Conservation (phyloP, 64 coral and sea anemone species). For the Pocillopora damicornis region DNA sequence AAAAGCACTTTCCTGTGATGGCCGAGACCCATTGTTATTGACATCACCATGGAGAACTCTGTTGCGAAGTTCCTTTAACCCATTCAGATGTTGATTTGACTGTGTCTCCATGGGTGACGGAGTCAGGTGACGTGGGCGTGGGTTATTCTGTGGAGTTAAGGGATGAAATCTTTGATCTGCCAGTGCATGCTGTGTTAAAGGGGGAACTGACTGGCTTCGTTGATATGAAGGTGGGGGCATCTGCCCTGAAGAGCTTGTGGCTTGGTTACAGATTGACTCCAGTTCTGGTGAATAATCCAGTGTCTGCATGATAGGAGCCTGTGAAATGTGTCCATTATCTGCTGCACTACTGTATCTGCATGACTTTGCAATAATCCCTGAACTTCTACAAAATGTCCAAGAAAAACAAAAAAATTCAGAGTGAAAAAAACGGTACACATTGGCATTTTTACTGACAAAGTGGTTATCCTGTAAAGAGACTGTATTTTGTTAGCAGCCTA, state of each 20-base stretch:
- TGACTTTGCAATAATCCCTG: slow-evolving; percentile 14
- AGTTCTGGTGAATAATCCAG: slow-evolving; percentile 84
- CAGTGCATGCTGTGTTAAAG: slow-evolving; percentile 78
- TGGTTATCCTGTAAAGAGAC: no score
- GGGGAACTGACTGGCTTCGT: slow-evolving; percentile 95
- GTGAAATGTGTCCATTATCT: slow-evolving; percentile 46
- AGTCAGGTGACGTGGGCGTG: slow-evolving; percentile 68
- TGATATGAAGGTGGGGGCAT: slow-evolving; percentile 68
- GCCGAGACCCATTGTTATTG: slow-evolving; percentile 93
- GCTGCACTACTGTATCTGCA: slow-evolving; percentile 51
- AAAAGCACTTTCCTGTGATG: slow-evolving; percentile 70
- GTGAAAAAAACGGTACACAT: not conserved
- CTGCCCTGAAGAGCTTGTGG: slow-evolving; percentile 37
- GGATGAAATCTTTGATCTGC: slow-evolving; percentile 88
- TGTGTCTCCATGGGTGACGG: slow-evolving; percentile 66
- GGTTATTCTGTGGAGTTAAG: slow-evolving; percentile 85
- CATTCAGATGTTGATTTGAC: slow-evolving; percentile 73
- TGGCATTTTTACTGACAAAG: no score
- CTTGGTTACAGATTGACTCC: slow-evolving; percentile 70
- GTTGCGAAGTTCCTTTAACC: slow-evolving; percentile 93
- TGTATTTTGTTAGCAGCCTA: no score
- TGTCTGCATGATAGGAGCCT: slow-evolving; percentile 53
- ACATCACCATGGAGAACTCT: slow-evolving; percentile 92
- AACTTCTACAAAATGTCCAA: slow-evolving; percentile 11
- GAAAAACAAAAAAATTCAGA: not conserved